Evolutionary conservation across 2,113 vertebrate species (phyloP).

Genomic region (Prunella himalayana): DNA sequence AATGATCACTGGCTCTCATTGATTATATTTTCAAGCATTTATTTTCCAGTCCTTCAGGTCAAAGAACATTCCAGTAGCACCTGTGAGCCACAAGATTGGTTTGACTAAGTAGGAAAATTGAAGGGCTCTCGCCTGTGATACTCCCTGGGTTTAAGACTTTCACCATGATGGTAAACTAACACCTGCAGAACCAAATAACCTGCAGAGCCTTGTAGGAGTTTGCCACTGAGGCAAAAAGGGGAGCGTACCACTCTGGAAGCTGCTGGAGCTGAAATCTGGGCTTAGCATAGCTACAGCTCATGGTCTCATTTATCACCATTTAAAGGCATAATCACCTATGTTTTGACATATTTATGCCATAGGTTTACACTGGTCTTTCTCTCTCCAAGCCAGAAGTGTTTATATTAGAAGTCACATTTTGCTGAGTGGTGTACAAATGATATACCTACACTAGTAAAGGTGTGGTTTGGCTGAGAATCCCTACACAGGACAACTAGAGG

Average conservation of each 20-base stretch:
- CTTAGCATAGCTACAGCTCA: background rate
- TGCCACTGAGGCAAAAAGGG: background rate
- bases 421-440: background rate
- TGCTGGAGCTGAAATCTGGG: background rate
- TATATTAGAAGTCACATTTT: background rate
- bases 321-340: background rate
- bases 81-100: background rate
- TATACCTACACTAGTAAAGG: background rate
- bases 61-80: background rate
- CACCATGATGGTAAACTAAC: background rate
- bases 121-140: fast-evolving
- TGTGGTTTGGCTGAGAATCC: background rate
- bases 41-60: background rate
- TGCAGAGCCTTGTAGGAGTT: background rate
- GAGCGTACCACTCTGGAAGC: background rate
- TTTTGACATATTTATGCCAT: background rate
- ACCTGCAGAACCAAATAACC: background rate
- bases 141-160: background rate
- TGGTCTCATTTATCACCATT: background rate
- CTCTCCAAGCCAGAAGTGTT: background rate
- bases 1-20: background rate
- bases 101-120: background rate
- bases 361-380: background rate
- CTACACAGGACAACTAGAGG: background rate
- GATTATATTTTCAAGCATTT: background rate